Base-by-base conservation (phyloP, 1,140 invertebrate species). In the Nephila pilipes region DNA sequence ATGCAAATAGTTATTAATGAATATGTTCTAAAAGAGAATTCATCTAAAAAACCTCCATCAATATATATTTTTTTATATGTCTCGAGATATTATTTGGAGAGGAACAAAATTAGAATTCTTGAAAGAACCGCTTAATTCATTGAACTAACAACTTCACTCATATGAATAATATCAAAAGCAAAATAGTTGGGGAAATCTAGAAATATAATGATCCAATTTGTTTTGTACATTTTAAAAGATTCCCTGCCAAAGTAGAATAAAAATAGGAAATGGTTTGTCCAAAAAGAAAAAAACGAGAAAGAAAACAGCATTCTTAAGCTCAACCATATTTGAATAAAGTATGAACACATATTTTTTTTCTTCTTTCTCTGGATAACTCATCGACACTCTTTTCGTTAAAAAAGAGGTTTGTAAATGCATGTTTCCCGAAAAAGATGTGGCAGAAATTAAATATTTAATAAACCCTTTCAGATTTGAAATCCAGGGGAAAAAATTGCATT, bases 401-500 rank as follows among this genome's bases (percentile, higher is more conserved):
- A 87, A 63, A 75, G 58, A 87, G 25, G 25, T 63, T 87, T 63
- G 20, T 25, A 81, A 81, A 55, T 54, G 80, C 38, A 81, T 81
- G n/a, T 81, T 81, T 54, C n/a, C 3, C 10, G 22, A n/a, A 81
- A 81, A 81, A 81, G 46, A 81, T 36, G 69, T 46, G 57, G n/a
- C 57, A 25, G 22, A 58, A 60, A 60, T 87, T 87, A 60, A 87
- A 87, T 87, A 87, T 60, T 87, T 87, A 87, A 87, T 87, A 60
- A 60, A 25, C 29, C 29, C 29, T 54, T 87, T 38, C 32, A 87
- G 58, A 87, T 87, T 87, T 60, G 12, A 87, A 87, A 87, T 87
- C 6, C 25, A 38, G 29, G 55, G 58, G 46, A 57, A 54, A 83
- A 57, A 54, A 46, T 5, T 38, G 29, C 5, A 36, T 87, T 87